A percentile compares a stretch with the other conserved stretches of the same genome.
Evolutionary conservation across 2,888 invertebrate species (phyloP).

Genomic region (Argyra leucocephala): DNA sequence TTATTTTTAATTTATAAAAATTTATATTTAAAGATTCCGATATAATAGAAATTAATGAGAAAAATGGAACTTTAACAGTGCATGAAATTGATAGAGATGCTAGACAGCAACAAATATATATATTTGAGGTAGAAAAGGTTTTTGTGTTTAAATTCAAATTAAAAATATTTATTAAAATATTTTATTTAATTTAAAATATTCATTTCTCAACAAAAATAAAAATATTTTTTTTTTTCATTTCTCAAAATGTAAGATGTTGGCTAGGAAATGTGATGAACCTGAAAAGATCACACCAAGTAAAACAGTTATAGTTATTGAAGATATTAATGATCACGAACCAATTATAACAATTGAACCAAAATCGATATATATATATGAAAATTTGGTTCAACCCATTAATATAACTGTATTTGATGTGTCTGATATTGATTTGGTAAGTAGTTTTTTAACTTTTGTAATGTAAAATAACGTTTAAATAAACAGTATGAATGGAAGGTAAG

Average conservation of each 20-base stretch:
- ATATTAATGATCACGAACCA: slow-evolving; percentile 60
- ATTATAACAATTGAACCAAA: slow-evolving; percentile 41
- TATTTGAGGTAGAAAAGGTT: slow-evolving; percentile 32
- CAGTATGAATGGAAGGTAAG: too few relatives aligned
- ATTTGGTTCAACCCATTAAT: slow-evolving; percentile 47
- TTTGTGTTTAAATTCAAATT: not conserved
- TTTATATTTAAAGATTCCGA: slow-evolving; percentile 22
- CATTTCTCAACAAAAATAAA: too few relatives aligned
- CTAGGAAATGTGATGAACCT: slow-evolving; percentile 41
- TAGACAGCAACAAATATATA: slow-evolving; percentile 44
- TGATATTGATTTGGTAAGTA: slow-evolving; percentile 48
- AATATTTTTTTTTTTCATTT: too few relatives aligned
- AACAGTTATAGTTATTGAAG: slow-evolving; percentile 47
- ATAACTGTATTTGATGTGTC: slow-evolving; percentile 46
- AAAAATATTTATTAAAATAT: not conserved
- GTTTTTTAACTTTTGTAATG: too few relatives aligned
- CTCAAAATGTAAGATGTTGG: slow-evolving; percentile 44
- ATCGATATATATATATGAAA: slow-evolving; percentile 46
- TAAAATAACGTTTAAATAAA: too few relatives aligned
- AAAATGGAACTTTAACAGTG: slow-evolving; percentile 26
- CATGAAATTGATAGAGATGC: slow-evolving; percentile 44
- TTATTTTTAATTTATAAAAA: not conserved
- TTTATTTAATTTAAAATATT: not conserved
- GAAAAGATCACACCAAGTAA: slow-evolving; percentile 36
- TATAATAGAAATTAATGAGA: slow-evolving; percentile 24